Base-by-base conservation (phyloP, 92 coral and sea anemone genomes). In the Umimayanthus kanabou region DNA sequence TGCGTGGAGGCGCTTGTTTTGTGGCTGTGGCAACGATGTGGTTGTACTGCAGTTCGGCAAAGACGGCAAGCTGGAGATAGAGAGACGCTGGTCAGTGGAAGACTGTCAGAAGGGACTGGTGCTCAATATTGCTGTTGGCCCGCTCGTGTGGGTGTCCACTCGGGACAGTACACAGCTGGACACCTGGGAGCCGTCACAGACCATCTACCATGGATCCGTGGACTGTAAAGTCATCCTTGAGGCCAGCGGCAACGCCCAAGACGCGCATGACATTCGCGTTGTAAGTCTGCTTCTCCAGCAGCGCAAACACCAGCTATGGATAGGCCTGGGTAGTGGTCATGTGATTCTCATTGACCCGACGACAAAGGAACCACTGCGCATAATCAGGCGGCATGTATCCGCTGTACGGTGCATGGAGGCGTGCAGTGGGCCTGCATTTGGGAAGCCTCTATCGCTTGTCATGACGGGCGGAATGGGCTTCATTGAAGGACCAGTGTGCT, bases 391-490 rank as follows among this genome's bases (percentile, higher is more conserved):
- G 45, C 99, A 97, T 87, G 87, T 88, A 81, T 90, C 96, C 87
- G 93, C 98, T 81, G 99, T 97, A 37, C 98, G 99, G 23, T 97
- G 99, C 85, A 79, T 97, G 88, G 90, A 89, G 37, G 95, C 94
- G 49, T 91, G 91, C 33, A 92, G 90, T 28, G 90, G 94, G 55
- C 87, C 96, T 39, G 55, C 91, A 8, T 85, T 71, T 82, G 92
- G 94, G 6, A 94, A 92, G 66, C 92, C 92, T 20, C 76, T 92
- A 15, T 95, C 99, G 9, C 85, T 96, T 15, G 93, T 97, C 69
- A 86, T 97, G 85, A 91, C 98, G 0, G 99, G 99, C 15, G 99
- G 98, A 81, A 92, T 95, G 98, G 98, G 99, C 15, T 97, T 95
- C 79, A 81, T 95, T 72, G 94, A 91, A 84, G 87, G 99, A 33